Evolutionary conservation across 2,888 invertebrate genomes (phyloP).

Genomic region (Calameuta pallipes): DNA sequence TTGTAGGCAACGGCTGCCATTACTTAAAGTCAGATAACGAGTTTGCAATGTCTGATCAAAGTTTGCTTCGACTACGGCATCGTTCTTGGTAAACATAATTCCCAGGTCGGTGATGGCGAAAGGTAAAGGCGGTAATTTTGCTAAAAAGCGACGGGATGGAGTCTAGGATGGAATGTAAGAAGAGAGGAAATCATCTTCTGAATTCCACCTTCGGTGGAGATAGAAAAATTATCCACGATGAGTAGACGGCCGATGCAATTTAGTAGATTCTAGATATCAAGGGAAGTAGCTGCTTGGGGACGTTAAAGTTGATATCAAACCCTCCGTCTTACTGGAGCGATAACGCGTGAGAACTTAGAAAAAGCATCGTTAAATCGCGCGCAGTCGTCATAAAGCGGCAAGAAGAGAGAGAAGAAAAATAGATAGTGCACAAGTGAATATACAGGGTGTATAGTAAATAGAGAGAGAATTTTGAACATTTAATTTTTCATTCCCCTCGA

Average conservation of each 20-base stretch:
- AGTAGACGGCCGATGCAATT: not conserved
- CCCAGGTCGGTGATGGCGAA: not conserved
- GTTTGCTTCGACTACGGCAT: not conserved
- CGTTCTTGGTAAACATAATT: not conserved
- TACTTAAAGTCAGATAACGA: not conserved
- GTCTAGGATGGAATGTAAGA: not conserved
- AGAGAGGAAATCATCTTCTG: not conserved
- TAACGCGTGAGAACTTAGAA: not conserved
- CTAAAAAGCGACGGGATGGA: not conserved
- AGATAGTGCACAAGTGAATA: not conserved
- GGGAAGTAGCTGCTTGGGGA: not conserved
- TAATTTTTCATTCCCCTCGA: not conserved
- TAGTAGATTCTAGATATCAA: not conserved
- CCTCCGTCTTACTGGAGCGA: not conserved
- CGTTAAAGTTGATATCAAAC: not conserved
- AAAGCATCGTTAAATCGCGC: not conserved
- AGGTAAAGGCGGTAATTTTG: not conserved
- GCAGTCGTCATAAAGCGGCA: not conserved
- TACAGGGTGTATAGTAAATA: not conserved
- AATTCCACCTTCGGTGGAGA: not conserved
- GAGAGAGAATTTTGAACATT: not conserved
- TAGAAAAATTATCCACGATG: not conserved
- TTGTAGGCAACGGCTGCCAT: not conserved
- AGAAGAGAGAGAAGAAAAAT: not conserved
- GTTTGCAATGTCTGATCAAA: not conserved